A percentile compares a stretch with the other conserved stretches of the same genome.
phyloP scores from a whole-genome alignment of 2,888 invertebrate species.

The Apotomis betuletana region DNA sequence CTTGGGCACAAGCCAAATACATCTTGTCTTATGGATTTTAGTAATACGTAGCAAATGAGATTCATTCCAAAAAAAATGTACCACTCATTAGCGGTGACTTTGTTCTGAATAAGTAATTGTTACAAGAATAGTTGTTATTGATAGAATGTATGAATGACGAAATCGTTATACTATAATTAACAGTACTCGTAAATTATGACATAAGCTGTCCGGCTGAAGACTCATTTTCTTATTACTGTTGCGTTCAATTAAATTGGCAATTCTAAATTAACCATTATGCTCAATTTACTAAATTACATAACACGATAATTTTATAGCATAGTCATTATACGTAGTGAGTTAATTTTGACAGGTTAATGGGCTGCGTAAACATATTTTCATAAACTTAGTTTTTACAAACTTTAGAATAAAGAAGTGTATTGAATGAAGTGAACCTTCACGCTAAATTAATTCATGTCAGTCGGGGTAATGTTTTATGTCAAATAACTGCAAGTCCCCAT shows the following conservation, averaged over 20 bases:
- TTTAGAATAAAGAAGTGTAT: background rate
- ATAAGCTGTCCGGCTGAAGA: background rate
- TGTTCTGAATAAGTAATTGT: background rate
- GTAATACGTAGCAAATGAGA: constrained; percentile 23
- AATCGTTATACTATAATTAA: background rate
- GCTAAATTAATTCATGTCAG: background rate
- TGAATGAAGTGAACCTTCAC: background rate
- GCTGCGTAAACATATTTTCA: background rate
- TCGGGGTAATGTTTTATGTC: background rate
- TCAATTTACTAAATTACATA: constrained; percentile 10
- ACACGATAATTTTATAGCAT: background rate
- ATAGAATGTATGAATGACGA: background rate
- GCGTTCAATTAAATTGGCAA: background rate
- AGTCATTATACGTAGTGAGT: background rate
- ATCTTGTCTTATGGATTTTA: constrained; percentile 22
- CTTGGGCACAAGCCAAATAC: constrained; percentile 32
- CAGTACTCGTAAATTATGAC: background rate
- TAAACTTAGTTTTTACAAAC: background rate
- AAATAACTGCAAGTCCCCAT: background rate
- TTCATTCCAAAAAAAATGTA: constrained; percentile 16
- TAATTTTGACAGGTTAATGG: constrained; percentile 9
- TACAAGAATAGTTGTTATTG: background rate
- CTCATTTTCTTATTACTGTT: background rate
- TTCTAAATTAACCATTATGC: constrained; percentile 1
- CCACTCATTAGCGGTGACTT: constrained; percentile 11